A percentile compares a stretch with the other conserved stretches of the same genome.
Evolutionary conservation across 2,888 invertebrate genomes (phyloP).

Genomic region (Rhodophaea formosa): DNA sequence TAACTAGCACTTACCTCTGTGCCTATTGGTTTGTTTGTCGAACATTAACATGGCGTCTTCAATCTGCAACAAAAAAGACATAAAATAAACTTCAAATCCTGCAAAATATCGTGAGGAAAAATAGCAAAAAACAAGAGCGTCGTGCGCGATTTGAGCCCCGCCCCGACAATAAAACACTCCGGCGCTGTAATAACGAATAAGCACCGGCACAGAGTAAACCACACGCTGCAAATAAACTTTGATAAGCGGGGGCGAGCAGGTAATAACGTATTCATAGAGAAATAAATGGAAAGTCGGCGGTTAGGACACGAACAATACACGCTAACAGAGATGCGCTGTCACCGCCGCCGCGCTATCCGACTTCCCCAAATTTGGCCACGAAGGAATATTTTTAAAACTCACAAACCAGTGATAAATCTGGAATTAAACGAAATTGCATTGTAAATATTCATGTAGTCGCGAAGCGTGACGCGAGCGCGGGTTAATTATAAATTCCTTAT

Average conservation of each 20-base stretch:
- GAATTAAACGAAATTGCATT: slow-evolving; percentile 70
- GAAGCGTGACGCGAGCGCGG: slow-evolving; percentile 51
- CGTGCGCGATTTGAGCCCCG: slow-evolving; percentile 73
- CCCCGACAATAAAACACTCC: slow-evolving; percentile 80
- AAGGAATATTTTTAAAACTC: slow-evolving; percentile 69
- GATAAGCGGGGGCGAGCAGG: slow-evolving; percentile 81
- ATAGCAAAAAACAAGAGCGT: slow-evolving; percentile 72
- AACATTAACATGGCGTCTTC: slow-evolving; percentile 99
- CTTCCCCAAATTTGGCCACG: slow-evolving; percentile 55
- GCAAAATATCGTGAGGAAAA: slow-evolving; percentile 58
- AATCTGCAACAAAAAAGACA: slow-evolving; percentile 89
- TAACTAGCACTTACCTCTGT: slow-evolving; percentile 91
- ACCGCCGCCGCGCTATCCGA: slow-evolving; percentile 41
- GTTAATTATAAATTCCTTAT: slow-evolving; percentile 70
- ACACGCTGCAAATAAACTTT: slow-evolving; percentile 81
- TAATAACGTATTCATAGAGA: slow-evolving; percentile 82
- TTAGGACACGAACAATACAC: slow-evolving; percentile 77
- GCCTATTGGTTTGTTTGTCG: slow-evolving; percentile 99
- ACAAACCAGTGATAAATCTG: slow-evolving; percentile 70
- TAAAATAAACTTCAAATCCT: slow-evolving; percentile 64
- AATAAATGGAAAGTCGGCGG: slow-evolving; percentile 81
- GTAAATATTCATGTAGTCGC: slow-evolving; percentile 71
- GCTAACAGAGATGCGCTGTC: slow-evolving; percentile 71
- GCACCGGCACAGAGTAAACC: slow-evolving; percentile 80
- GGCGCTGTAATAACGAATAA: slow-evolving; percentile 80